Evolutionary conservation across 1,140 invertebrate genomes (phyloP).

Genomic region (Bombus sylvicola): DNA sequence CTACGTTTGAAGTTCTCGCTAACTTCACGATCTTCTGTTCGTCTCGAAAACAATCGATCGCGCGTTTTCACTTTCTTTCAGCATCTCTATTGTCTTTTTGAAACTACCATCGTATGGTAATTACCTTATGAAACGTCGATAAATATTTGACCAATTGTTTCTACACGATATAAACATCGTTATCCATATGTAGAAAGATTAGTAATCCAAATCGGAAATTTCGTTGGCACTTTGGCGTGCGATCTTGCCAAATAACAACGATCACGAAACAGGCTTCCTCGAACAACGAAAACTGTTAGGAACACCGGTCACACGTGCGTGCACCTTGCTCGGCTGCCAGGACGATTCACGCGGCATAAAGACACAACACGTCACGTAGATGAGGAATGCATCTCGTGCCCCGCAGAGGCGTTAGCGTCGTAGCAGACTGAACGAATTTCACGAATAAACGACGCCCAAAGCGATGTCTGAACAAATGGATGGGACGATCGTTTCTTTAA

Average conservation of each 20-base stretch:
- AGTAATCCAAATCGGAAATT: not conserved
- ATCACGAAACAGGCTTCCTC: conserved; percentile 29
- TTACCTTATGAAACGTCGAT: not conserved
- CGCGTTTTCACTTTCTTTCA: conserved; percentile 3
- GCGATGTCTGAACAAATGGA: not conserved
- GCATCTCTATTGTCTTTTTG: not conserved
- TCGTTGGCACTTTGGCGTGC: not conserved
- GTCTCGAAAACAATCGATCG: not conserved
- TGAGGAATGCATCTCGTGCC: conserved; percentile 12
- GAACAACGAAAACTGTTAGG: not conserved
- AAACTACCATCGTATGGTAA: not conserved
- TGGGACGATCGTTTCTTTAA: conserved; percentile 16
- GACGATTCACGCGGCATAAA: not conserved
- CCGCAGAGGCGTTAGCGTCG: conserved; percentile 1
- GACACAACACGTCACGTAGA: conserved; percentile 20
- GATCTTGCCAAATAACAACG: conserved; percentile 6
- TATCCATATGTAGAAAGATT: not conserved
- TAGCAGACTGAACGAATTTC: conserved; percentile 28
- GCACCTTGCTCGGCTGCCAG: conserved; percentile 21
- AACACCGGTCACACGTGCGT: conserved; percentile 24
- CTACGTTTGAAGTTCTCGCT: not conserved
- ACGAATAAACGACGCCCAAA: conserved; percentile 29
- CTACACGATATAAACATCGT: not conserved
- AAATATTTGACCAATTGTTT: not conserved
- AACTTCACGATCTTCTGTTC: not conserved